Conservation (phyloP, 2,113 vertebrate genomes). For the Phycodurus eques region DNA sequence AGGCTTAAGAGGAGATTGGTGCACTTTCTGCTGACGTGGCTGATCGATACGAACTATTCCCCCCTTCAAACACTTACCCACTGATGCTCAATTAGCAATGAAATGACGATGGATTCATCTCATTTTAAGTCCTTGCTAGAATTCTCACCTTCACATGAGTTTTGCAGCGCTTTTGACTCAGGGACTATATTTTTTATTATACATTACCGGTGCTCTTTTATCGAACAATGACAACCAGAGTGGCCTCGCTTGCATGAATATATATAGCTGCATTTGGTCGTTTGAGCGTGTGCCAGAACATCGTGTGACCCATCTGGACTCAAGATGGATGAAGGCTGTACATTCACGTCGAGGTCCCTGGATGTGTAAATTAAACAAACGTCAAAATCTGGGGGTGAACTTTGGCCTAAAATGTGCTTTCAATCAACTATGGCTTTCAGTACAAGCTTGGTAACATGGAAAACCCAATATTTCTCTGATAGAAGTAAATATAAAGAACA, state of each 20-base stretch:
- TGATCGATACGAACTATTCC: conserved; percentile 59
- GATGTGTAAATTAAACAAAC: conserved; percentile 14
- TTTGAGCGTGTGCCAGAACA: background rate
- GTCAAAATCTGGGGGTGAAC: conserved; percentile 11
- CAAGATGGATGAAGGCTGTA: conserved; percentile 1
- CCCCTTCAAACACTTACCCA: conserved; percentile 37
- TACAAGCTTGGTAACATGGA: conserved; percentile 9
- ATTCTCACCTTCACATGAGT: conserved; percentile 31
- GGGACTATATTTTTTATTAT: conserved; percentile 24
- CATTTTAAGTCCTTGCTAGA: conserved; percentile 27
- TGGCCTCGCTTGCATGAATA: conserved; percentile 13
- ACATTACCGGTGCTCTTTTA: conserved; percentile 1
- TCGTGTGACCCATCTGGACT: background rate
- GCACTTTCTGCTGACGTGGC: conserved; percentile 35
- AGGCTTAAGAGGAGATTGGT: conserved; percentile 45
- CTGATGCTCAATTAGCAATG: conserved; percentile 55
- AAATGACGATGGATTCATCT: conserved; percentile 45
- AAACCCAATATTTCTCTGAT: conserved; percentile 6
- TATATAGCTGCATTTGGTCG: background rate
- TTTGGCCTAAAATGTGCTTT: conserved; percentile 9
- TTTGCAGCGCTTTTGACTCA: background rate
- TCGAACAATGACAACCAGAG: conserved; percentile 19
- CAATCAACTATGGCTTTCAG: conserved; percentile 2
- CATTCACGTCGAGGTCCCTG: conserved; percentile 10
- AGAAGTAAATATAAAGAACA: background rate